A percentile compares a stretch with the other conserved stretches of the same genome.
Conservation (phyloP, 1,140 invertebrate species). For the Hyphantria cunea region DNA sequence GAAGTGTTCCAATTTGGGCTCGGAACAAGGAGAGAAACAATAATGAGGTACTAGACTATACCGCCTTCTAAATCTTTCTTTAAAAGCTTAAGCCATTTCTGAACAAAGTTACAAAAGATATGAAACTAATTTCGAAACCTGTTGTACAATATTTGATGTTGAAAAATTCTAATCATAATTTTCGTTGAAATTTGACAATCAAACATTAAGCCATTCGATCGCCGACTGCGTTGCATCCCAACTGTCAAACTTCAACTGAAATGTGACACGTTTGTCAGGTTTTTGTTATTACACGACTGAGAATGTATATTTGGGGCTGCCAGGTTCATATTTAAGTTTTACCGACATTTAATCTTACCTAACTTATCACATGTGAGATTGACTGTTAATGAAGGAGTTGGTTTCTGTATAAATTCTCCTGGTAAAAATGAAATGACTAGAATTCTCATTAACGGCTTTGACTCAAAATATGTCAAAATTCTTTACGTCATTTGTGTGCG, state of each 20-base stretch:
- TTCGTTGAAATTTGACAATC: constrained; percentile 67
- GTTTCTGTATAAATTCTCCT: too few species aligned
- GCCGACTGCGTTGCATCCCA: constrained; percentile 48
- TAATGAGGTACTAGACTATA: background rate
- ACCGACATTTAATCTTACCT: background rate
- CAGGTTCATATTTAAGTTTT: background rate
- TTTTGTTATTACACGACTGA: constrained; percentile 46
- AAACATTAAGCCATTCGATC: constrained; percentile 50
- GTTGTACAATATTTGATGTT: constrained; percentile 52
- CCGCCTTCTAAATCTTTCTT: too few species aligned
- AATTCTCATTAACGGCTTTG: too few species aligned
- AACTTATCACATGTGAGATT: background rate
- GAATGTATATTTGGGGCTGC: constrained; percentile 15
- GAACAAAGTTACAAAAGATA: constrained; percentile 16
- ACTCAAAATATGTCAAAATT: too few species aligned
- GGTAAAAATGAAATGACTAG: too few species aligned
- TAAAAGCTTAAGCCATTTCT: background rate
- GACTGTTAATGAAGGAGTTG: background rate
- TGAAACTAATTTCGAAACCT: constrained; percentile 46
- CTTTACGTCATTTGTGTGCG: too few species aligned
- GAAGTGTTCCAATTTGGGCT: too few species aligned
- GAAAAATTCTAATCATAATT: constrained; percentile 58
- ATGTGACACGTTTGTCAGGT: constrained; percentile 72
- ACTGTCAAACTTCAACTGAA: constrained; percentile 69
- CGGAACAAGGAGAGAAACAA: too few species aligned